These are phyloP conservation scores for Neoaliturus tenellus DNA, from an alignment of 2,888 invertebrate species.

Conservation along the genomic window DNA sequence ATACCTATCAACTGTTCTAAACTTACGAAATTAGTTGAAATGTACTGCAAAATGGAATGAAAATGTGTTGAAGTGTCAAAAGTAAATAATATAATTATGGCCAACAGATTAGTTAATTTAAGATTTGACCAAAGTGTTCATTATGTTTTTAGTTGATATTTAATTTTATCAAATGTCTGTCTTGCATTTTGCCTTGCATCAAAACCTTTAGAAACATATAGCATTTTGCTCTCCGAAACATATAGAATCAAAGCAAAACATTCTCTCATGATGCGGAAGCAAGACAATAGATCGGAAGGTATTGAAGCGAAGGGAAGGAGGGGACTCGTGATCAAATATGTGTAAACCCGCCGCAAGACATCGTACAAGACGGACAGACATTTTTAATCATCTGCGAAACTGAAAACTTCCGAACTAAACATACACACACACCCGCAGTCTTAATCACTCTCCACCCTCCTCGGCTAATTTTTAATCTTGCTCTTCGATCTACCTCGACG, in stretches of 20 bases:
- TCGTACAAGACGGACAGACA: slow-evolving; percentile 41
- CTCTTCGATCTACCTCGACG: slow-evolving; percentile 46
- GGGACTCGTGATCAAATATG: slow-evolving; percentile 45
- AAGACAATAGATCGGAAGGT: slow-evolving; percentile 14
- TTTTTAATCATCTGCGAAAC: slow-evolving; percentile 53
- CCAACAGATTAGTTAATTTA: too few relatives aligned
- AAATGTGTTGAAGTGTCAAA: too few relatives aligned
- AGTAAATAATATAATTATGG: too few relatives aligned
- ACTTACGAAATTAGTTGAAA: too few relatives aligned
- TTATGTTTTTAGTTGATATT: too few relatives aligned
- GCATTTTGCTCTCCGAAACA: not conserved
- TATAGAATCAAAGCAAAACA: not conserved
- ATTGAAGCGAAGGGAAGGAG: slow-evolving; percentile 6
- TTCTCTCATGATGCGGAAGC: not conserved
- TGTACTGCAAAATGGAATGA: too few relatives aligned
- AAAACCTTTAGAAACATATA: too few relatives aligned
- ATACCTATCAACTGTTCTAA: too few relatives aligned
- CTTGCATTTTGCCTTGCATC: too few relatives aligned
- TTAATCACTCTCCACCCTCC: slow-evolving; percentile 45
- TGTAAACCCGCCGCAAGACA: slow-evolving; percentile 50
- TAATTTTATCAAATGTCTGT: too few relatives aligned
- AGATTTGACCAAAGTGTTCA: too few relatives aligned
- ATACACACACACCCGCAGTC: slow-evolving; percentile 23
- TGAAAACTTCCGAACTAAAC: slow-evolving; percentile 26
- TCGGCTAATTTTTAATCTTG: slow-evolving; percentile 45